Evolutionary conservation across 2,888 invertebrate species (phyloP).

Genomic region (Lasius platythorax): DNA sequence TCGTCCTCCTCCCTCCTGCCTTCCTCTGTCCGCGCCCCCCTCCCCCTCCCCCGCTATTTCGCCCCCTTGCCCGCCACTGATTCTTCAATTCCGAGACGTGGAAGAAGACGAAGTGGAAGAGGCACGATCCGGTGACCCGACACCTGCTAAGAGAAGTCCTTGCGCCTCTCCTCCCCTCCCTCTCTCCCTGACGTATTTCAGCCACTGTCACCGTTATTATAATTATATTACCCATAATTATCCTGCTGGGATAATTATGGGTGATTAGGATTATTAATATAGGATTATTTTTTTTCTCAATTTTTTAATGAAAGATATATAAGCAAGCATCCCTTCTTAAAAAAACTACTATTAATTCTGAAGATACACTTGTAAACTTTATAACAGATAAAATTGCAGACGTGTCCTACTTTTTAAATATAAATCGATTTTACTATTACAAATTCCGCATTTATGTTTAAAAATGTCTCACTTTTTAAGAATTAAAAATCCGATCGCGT

Average conservation of each 20-base stretch:
- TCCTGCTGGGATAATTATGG: too few species aligned
- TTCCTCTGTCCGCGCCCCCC: background rate
- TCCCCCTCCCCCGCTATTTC: background rate
- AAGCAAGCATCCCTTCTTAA: background rate
- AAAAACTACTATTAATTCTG: background rate
- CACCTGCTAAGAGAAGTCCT: slow-evolving; percentile 54
- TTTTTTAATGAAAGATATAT: background rate
- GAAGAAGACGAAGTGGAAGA: slow-evolving; percentile 50
- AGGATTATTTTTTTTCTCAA: background rate
- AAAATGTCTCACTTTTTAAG: background rate
- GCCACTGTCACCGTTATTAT: background rate
- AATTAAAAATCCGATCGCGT: background rate
- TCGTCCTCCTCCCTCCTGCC: background rate
- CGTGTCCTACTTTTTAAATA: background rate
- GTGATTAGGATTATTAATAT: too few species aligned
- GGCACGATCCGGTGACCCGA: slow-evolving; percentile 33
- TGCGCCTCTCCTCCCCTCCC: background rate
- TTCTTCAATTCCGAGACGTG: slow-evolving; percentile 34
- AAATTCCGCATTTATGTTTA: background rate
- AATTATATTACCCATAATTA: background rate
- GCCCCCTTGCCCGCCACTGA: background rate
- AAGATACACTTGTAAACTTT: background rate
- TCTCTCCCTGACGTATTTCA: background rate
- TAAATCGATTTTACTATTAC: background rate
- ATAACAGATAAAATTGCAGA: background rate